phyloP scores from a whole-genome alignment of 2,797 vertebrate species.

The Florisuga fusca region DNA sequence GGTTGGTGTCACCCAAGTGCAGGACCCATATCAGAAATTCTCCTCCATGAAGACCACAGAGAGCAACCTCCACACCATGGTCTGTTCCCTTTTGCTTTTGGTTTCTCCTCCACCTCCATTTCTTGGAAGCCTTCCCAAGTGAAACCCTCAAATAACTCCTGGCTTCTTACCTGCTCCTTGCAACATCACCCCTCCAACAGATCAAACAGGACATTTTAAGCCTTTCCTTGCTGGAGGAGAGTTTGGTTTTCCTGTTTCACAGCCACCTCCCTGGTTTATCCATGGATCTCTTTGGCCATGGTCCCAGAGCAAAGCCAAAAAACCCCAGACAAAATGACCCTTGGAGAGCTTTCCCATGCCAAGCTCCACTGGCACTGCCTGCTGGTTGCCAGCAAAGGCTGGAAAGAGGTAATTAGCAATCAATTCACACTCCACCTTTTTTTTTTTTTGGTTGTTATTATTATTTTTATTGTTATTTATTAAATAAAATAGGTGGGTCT shows the following conservation, averaged over 20 bases:
- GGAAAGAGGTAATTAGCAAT: neutral
- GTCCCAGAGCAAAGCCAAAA: neutral
- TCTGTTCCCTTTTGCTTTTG: neutral
- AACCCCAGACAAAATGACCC: neutral
- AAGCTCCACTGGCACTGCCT: neutral
- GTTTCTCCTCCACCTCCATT: neutral
- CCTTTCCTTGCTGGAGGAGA: neutral
- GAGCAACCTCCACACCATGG: rapidly evolving
- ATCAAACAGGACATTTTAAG: rapidly evolving
- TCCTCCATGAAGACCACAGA: neutral
- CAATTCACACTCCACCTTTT: neutral
- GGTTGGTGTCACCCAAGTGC: too few species aligned
- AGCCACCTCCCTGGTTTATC: neutral
- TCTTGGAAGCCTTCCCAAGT: neutral
- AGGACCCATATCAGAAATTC: neutral
- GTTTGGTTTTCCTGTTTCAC: neutral
- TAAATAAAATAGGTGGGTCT: too few species aligned
- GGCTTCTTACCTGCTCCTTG: neutral
- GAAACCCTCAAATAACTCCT: neutral
- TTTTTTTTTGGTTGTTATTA: too few species aligned
- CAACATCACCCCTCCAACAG: neutral
- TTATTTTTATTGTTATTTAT: too few species aligned
- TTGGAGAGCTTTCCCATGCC: neutral
- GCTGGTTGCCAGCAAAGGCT: slow-evolving; percentile 5
- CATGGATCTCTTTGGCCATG: neutral